Evolutionary conservation across 2,113 vertebrate genomes (phyloP).

Genomic region (Hippocampus zosterae): DNA sequence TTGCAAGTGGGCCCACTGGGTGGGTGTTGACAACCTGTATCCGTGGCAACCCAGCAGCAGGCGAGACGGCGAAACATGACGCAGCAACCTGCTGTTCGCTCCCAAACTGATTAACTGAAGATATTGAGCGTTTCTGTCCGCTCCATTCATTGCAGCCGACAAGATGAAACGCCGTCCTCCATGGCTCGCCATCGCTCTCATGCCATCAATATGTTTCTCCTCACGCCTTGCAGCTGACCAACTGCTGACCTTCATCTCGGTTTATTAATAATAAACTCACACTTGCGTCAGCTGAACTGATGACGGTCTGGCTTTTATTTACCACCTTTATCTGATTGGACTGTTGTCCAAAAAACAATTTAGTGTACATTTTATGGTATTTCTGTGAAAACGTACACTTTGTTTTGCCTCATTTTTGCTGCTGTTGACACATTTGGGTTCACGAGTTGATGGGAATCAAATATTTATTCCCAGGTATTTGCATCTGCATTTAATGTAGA

Average conservation of each 20-base stretch:
- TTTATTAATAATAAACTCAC: slow-evolving; percentile 69
- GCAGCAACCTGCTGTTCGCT: slow-evolving; percentile 38
- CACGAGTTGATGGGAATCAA: background rate
- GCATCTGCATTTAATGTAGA: background rate
- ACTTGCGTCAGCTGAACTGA: slow-evolving; percentile 50
- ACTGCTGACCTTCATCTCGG: slow-evolving; percentile 59
- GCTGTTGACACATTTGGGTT: background rate
- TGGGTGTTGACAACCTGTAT: slow-evolving; percentile 55
- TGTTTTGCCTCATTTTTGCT: background rate
- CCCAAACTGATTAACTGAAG: slow-evolving; percentile 51
- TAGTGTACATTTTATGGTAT: background rate
- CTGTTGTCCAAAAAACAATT: background rate
- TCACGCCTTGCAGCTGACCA: slow-evolving; percentile 29
- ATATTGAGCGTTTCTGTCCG: slow-evolving; percentile 47
- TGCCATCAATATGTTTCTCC: slow-evolving; percentile 35
- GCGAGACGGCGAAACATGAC: slow-evolving; percentile 54
- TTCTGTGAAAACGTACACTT: background rate
- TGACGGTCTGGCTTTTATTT: slow-evolving; percentile 46
- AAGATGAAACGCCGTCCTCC: slow-evolving; percentile 45
- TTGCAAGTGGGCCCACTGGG: background rate
- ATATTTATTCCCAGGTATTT: background rate
- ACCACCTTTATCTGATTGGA: slow-evolving; percentile 39
- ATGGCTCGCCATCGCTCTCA: slow-evolving; percentile 8
- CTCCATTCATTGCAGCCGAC: slow-evolving; percentile 38
- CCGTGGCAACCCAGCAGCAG: slow-evolving; percentile 50